These are phyloP conservation scores for Pygocentrus nattereri DNA, from an alignment of 2,797 vertebrate genomes.

Conservation along the genomic window DNA sequence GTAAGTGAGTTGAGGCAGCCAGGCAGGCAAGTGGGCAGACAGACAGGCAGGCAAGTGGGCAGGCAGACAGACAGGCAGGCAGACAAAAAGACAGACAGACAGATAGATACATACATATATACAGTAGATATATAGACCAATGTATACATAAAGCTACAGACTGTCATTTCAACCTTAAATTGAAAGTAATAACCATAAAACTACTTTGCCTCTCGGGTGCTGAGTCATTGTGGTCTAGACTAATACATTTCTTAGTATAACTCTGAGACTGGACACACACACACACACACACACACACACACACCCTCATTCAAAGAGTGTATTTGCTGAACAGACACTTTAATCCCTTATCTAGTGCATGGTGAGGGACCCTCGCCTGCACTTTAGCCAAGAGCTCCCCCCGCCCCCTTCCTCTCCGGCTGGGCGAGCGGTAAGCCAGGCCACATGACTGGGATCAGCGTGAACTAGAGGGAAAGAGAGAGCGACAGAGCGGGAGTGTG, in stretches of 20 bases:
- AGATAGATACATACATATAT: no score
- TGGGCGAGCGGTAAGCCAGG: slow-evolving; percentile 49
- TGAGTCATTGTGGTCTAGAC: neutral
- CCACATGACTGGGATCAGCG: slow-evolving; percentile 62
- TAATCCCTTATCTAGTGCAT: slow-evolving; percentile 42
- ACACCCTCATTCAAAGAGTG: slow-evolving; percentile 4
- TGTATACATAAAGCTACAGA: no score
- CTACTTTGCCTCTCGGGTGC: neutral
- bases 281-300: slow-evolving; percentile 27
- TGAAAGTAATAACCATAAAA: neutral
- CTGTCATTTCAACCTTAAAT: no score
- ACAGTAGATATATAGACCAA: no score
- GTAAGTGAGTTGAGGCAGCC: no score
- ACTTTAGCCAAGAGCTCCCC: neutral
- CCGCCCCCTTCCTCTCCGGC: neutral
- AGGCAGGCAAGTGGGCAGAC: no score
- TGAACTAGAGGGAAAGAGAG: neutral
- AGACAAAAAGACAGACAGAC: neutral
- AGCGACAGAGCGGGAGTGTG: neutral
- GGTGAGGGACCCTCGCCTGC: neutral
- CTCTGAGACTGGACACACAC: neutral
- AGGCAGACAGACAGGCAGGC: neutral
- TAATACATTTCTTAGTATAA: neutral
- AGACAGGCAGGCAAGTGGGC: no score
- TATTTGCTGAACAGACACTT: slow-evolving; percentile 47